phyloP scores from a whole-genome alignment of 2,797 vertebrate species.

The Chelidonichthys spinosus region DNA sequence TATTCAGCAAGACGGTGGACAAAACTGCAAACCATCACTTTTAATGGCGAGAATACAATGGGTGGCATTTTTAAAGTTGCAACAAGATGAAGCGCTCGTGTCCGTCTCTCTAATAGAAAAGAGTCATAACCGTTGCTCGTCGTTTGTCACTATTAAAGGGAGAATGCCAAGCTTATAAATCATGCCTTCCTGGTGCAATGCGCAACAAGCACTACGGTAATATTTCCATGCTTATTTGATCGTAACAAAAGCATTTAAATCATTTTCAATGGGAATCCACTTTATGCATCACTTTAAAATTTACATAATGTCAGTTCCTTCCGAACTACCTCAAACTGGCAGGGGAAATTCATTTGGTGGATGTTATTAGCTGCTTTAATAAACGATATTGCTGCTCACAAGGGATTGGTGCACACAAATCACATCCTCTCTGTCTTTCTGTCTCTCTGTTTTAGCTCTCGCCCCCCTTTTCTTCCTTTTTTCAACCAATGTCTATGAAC shows the following conservation, averaged over 20 bases:
- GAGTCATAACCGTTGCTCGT: conserved; percentile 21
- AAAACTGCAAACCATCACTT: conserved; percentile 39
- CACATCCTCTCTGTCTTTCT: conserved; percentile 38
- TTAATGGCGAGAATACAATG: conserved; percentile 27
- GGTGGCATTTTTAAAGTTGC: conserved; percentile 27
- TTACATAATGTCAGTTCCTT: conserved; percentile 20
- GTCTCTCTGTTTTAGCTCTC: conserved; percentile 30
- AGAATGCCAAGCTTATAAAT: conserved; percentile 22
- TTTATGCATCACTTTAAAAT: conserved; percentile 29
- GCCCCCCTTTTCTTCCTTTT: background rate
- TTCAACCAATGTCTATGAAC: conserved; percentile 25
- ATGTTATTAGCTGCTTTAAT: conserved; percentile 47
- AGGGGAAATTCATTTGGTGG: conserved; percentile 39
- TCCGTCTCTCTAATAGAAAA: conserved; percentile 29
- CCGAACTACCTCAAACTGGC: background rate
- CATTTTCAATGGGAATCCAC: conserved; percentile 10
- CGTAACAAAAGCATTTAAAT: conserved; percentile 28
- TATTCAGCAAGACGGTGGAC: conserved; percentile 35
- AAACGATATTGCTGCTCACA: conserved; percentile 32
- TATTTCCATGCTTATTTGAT: background rate
- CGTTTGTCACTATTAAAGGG: conserved; percentile 39
- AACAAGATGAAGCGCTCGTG: conserved; percentile 35
- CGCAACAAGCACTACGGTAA: background rate
- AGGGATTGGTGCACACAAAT: conserved; percentile 36
- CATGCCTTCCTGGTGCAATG: conserved; percentile 4